These are phyloP conservation scores for Apodemus agrarius DNA, from an alignment of 2,797 vertebrate genomes.

Conservation along the genomic window DNA sequence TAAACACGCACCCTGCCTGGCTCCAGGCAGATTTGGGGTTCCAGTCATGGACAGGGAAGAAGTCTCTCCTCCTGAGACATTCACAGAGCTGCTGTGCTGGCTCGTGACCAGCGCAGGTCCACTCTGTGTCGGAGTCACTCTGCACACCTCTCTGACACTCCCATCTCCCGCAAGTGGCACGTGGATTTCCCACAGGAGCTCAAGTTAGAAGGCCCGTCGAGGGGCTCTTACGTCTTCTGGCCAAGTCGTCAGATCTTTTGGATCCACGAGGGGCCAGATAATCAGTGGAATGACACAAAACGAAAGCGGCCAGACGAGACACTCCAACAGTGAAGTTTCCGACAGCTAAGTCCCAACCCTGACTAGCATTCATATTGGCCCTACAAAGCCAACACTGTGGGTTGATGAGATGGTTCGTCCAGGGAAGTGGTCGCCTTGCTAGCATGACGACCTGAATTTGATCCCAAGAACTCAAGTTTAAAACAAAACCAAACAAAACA, in stretches of 20 bases:
- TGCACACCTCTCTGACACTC: background rate
- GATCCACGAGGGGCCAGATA: background rate
- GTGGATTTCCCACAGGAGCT: background rate
- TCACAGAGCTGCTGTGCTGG: background rate
- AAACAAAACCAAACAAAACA: background rate
- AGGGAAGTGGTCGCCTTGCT: background rate
- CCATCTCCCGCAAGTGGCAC: background rate
- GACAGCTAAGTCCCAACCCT: rapidly evolving
- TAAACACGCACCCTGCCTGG: background rate
- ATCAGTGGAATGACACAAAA: background rate
- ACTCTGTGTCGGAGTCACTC: background rate
- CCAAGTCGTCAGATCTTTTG: background rate
- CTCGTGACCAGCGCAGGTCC: rapidly evolving
- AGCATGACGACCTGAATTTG: background rate
- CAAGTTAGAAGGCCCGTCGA: background rate
- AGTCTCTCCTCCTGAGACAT: background rate
- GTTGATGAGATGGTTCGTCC: background rate
- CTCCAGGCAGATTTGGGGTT: rapidly evolving
- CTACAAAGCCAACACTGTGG: background rate
- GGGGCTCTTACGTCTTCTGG: background rate
- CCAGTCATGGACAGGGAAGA: background rate
- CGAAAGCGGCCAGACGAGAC: rapidly evolving
- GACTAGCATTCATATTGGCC: rapidly evolving
- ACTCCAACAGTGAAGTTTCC: rapidly evolving
- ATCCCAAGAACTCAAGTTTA: background rate